A percentile compares a stretch with the other conserved stretches of the same genome.
These are phyloP conservation scores for Chloroclysta siterata DNA, from an alignment of 2,888 invertebrate genomes.

Conservation along the genomic window DNA sequence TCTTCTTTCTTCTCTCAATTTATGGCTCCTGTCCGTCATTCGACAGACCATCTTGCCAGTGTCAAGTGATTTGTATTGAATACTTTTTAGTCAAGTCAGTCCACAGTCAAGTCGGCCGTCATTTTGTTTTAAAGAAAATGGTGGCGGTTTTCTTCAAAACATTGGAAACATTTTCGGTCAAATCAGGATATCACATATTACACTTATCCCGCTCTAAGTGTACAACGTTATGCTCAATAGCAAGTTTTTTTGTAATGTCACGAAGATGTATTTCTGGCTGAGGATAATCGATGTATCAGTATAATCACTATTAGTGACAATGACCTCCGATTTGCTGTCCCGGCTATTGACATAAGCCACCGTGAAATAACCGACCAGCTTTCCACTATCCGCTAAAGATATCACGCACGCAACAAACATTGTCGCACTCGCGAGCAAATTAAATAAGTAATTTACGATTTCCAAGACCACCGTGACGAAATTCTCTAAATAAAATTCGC, in stretches of 20 bases:
- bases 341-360: constrained; percentile 36
- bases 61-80: too few species aligned
- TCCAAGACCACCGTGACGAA: constrained; percentile 46
- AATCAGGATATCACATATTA: too few species aligned
- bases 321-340: constrained; percentile 41
- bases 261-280: neutral
- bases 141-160: too few species aligned
- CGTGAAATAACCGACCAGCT: constrained; percentile 48
- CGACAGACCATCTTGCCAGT: too few species aligned
- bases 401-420: constrained; percentile 42
- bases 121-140: too few species aligned
- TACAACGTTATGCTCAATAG: too few species aligned
- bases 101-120: too few species aligned
- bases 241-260: neutral
- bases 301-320: constrained; percentile 31
- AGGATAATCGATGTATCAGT: neutral
- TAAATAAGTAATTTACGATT: constrained; percentile 46
- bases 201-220: too few species aligned
- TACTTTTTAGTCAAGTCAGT: too few species aligned
- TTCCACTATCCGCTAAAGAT: constrained; percentile 41
- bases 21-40: too few species aligned
- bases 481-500: constrained; percentile 43
- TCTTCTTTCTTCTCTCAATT: too few species aligned
- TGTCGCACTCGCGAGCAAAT: constrained; percentile 45
- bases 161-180: too few species aligned